Evolutionary conservation across 2,113 vertebrate genomes (phyloP).

Genomic region (Typhlomys cinereus): DNA sequence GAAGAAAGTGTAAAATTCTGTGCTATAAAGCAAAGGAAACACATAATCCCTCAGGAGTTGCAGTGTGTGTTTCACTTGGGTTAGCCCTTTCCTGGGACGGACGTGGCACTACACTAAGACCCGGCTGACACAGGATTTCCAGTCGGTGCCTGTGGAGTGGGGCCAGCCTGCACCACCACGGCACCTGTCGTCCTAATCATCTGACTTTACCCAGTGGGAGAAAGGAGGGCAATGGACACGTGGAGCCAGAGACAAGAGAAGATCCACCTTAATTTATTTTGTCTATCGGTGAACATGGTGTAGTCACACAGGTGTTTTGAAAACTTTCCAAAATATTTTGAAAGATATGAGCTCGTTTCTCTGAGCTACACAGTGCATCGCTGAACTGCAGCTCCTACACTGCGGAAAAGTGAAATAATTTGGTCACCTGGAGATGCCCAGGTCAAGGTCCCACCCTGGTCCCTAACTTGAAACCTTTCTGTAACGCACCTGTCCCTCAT

Average conservation of each 20-base stretch:
- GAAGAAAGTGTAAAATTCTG: slow-evolving; percentile 87
- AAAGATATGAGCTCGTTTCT: slow-evolving; percentile 4
- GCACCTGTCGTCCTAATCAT: slow-evolving; percentile 88
- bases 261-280: neutral
- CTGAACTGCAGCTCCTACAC: neutral
- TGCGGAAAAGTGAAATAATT: neutral
- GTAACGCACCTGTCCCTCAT: neutral
- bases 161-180: slow-evolving; percentile 82
- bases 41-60: slow-evolving; percentile 85
- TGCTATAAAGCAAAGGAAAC: slow-evolving; percentile 88
- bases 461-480: neutral
- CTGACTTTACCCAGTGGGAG: slow-evolving; percentile 61
- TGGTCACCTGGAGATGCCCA: neutral
- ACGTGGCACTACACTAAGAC: slow-evolving; percentile 77
- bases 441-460: neutral
- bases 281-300: neutral
- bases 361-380: neutral
- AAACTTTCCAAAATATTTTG: neutral
- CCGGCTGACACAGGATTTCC: slow-evolving; percentile 82
- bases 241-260: neutral
- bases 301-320: neutral
- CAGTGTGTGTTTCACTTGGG: slow-evolving; percentile 85
- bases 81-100: slow-evolving; percentile 80
- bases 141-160: slow-evolving; percentile 67
- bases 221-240: neutral